Conservation (phyloP, 2,797 vertebrate genomes). For the Brachymystax lenok region DNA sequence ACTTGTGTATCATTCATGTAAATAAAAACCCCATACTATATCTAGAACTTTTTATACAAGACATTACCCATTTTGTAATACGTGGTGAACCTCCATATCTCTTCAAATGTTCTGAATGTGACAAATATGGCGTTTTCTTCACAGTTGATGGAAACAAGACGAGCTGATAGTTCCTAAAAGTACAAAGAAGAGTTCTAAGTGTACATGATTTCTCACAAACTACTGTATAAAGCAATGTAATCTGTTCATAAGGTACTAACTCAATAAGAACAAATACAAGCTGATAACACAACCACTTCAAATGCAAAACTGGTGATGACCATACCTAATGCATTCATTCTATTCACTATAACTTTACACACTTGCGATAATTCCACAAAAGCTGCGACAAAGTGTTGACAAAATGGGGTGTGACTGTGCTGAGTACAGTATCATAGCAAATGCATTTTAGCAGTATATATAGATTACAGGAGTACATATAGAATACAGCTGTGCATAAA, state of each 20-base stretch:
- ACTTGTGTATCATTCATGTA: background rate
- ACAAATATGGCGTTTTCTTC: conserved; percentile 85
- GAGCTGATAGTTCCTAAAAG: conserved; percentile 85
- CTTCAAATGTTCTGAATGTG: conserved; percentile 90
- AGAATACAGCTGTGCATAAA: too few species aligned
- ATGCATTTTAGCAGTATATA: background rate
- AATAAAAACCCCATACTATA: background rate
- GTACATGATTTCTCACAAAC: background rate
- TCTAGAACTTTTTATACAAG: background rate
- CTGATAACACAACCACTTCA: background rate
- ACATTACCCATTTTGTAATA: conserved; percentile 85
- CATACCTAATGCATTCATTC: background rate
- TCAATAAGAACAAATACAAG: background rate
- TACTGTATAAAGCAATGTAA: background rate
- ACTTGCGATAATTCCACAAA: background rate
- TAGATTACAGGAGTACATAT: too few species aligned
- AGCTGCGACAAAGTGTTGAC: background rate
- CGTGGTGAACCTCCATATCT: conserved; percentile 94
- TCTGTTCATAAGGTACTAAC: background rate
- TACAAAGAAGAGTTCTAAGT: background rate
- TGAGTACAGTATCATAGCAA: background rate
- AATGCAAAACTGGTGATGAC: background rate
- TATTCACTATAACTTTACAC: background rate
- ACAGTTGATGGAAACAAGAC: conserved; percentile 87
- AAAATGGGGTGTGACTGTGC: background rate